Base-by-base conservation (phyloP, 2,888 invertebrate species). In the Diachrysia chrysitis region DNA sequence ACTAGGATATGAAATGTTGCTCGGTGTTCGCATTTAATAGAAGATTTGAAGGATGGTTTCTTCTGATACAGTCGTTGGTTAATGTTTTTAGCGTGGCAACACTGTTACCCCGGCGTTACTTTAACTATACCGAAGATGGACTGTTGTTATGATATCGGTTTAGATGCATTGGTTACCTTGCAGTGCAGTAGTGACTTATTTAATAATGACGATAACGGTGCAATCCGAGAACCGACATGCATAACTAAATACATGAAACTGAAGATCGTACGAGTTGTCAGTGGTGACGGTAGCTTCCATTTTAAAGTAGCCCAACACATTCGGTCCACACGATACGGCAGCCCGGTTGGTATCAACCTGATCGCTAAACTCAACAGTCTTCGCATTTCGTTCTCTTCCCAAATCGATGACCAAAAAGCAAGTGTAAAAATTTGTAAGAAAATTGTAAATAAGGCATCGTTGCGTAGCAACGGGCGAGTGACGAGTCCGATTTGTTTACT, bases 401-500 rank as follows among this genome's bases (percentile, higher is more conserved):
- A 91, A 92, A 92, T 90, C 85, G 86, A 89, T 91, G 93, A 93
- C 93, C 93, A 93, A 93, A 92, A 90, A 90, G 88, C 88, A 89
- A 79, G 70, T 87, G 86, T 88, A 85, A 84, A 86, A 81, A 81
- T 66, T 82, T 82, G 76, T 82, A 82, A 69, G 67, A 78, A 75
- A 82, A 74, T 78, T 90, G 89, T 89, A 90, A 83, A 89, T 88
- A 89, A 78, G 66, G 87, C 87, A 83, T 84, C 83, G 91, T 91
- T 88, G 91, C 91, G 73, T 87, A 87, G 90, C 91, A 86, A 89
- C 90, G 85, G 83, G 78, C 73, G 70, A 82, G 85, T 87, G 71
- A 73, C 83, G 79, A 81, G 77, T 78, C 79, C 72, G 73, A 71
- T 71, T 74, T 71, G 69, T 73, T 69, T 73, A 75, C 78, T 66